Percentiles rank a stretch among this genome's conserved stretches.
Conservation (phyloP, 92 coral and sea anemone species). For the Scolanthus callimorphus region DNA sequence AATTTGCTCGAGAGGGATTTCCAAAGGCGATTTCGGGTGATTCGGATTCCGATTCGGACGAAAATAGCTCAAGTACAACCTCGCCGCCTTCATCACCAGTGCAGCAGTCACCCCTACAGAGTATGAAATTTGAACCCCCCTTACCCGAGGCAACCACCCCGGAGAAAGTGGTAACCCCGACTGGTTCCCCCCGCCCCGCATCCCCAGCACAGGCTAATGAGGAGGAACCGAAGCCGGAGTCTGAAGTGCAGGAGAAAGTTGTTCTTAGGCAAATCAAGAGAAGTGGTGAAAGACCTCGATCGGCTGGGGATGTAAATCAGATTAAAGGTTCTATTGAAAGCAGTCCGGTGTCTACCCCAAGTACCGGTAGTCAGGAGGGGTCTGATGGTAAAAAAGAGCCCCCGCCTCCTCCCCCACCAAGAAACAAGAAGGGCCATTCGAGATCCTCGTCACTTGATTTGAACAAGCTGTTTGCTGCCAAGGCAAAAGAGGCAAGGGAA, state of each 20-base stretch:
- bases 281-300: conserved; percentile 62
- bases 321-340: conserved; percentile 45
- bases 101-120: not conserved
- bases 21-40: conserved; percentile 28
- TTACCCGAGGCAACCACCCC: conserved; percentile 45
- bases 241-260: conserved; percentile 15
- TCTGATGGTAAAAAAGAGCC: conserved; percentile 75
- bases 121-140: not conserved
- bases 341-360: conserved; percentile 46
- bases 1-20: conserved; percentile 69
- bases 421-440: conserved; percentile 89
- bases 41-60: conserved; percentile 22
- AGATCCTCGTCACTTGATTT: conserved; percentile 95
- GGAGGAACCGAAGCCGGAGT: conserved; percentile 5
- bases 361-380: conserved; percentile 47
- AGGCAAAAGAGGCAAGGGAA: conserved; percentile 80
- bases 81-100: conserved; percentile 47
- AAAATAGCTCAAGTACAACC: not conserved
- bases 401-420: conserved; percentile 94
- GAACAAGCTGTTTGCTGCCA: conserved; percentile 85
- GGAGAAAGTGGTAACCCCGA: conserved; percentile 18
- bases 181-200: conserved; percentile 12
- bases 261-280: conserved; percentile 29
- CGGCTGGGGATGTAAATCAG: conserved; percentile 74
- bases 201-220: conserved; percentile 6